Base-by-base conservation (phyloP, 2,113 vertebrate species). In the Syngnathus typhle region DNA sequence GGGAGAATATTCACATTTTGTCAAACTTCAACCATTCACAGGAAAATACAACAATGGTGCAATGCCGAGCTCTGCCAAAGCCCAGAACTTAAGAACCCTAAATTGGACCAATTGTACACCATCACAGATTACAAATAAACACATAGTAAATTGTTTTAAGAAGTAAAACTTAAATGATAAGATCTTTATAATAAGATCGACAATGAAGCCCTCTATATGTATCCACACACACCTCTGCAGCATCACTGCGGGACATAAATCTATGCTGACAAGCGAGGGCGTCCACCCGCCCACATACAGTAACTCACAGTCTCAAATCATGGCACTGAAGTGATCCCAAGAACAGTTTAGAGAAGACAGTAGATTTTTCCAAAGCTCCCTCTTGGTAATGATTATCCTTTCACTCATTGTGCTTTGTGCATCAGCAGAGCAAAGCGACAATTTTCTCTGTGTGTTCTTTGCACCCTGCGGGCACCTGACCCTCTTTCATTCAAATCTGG, bases 301-400 rank as follows among this genome's bases (percentile, higher is more conserved):
- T 66, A 69, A 81, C 64, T 78, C 65, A 78, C 36, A 49, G n/a
- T 74, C 71, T 72, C 54, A 64, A 46, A 68, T 66, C 71, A 65
- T 72, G 56, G 38, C 5, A 7, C 63, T 58, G 59, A 55, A 75
- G 65, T 64, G 46, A 80, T 76, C 74, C 54, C 62, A 68, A 75
- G 71, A 81, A 82, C 75, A 81, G 79, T 88, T 85, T 70, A 71
- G 69, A 87, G 78, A 76, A 81, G 78, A 73, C 79, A 77, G 81
- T 77, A 79, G 41, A 82, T 62, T 85, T 82, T 71, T 2, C 63
- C 16, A 32, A 16, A 43, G 68, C 74, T 38, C 70, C 64, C 71
- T 71, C 70, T 52, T 74, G 51, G 59, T 32, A 62, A 74, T 70
- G 71, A 81, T 85, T 76, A 77, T 58, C 67, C 75, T 71, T 85